Evolutionary conservation across 2,113 vertebrate species (phyloP).

Genomic region (Anhinga anhinga): DNA sequence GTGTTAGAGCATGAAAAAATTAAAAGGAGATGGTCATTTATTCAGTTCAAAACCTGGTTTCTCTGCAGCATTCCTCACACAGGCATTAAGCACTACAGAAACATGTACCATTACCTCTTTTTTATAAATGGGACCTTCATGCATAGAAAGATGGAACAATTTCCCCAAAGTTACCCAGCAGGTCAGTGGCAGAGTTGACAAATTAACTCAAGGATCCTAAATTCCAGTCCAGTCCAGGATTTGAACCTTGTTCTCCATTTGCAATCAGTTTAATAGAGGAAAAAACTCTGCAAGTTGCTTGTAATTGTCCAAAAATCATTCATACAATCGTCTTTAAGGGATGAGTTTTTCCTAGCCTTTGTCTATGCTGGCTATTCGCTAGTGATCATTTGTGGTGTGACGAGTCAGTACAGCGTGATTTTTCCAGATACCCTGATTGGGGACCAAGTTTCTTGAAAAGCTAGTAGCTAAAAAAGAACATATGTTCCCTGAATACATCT

Average conservation of each 20-base stretch:
- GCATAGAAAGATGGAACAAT: neutral
- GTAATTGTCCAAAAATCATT: neutral
- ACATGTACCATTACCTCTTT: neutral
- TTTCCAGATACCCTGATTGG: neutral
- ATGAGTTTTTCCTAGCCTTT: neutral
- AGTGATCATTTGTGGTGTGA: neutral
- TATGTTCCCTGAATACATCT: neutral
- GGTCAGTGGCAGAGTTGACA: neutral
- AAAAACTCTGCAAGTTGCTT: neutral
- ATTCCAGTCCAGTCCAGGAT: neutral
- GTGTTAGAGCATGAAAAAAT: neutral
- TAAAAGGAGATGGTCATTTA: neutral
- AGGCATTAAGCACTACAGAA: neutral
- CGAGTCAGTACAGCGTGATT: neutral
- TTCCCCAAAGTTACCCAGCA: neutral
- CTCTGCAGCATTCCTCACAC: neutral
- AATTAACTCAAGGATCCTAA: neutral
- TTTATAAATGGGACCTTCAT: neutral
- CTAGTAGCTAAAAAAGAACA: neutral
- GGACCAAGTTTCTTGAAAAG: neutral
- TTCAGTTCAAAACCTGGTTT: neutral
- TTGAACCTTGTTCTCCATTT: neutral
- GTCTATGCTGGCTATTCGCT: neutral
- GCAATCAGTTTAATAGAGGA: neutral
- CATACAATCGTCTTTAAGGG: neutral